Percentiles rank a stretch among this genome's conserved stretches.
phyloP scores from a whole-genome alignment of 1,140 invertebrate genomes.

The Diachasma alloeum region DNA sequence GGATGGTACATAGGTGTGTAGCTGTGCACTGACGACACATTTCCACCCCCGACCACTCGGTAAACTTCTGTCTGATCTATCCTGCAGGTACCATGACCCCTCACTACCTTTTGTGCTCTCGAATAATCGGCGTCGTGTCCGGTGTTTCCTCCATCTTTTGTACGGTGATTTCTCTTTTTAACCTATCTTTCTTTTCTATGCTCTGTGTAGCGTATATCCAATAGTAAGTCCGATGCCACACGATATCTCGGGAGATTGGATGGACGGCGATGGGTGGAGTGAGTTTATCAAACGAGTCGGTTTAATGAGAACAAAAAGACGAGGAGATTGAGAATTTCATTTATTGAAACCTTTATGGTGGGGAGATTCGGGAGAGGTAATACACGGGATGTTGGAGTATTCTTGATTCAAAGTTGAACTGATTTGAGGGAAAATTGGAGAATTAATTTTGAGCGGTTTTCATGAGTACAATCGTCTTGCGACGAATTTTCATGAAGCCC shows the following conservation, averaged over 20 bases:
- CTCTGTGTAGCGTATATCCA: not conserved
- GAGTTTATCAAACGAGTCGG: too few relatives aligned
- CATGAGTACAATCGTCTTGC: too few relatives aligned
- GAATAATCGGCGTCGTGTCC: conserved; percentile 29
- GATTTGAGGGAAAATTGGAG: too few relatives aligned
- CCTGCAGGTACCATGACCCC: conserved; percentile 22
- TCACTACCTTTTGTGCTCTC: conserved; percentile 33
- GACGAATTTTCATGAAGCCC: too few relatives aligned
- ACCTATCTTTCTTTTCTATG: not conserved
- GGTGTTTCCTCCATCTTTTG: conserved; percentile 25
- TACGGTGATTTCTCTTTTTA: conserved; percentile 3
- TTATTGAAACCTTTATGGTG: not conserved
- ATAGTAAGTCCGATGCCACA: not conserved
- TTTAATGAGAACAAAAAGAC: too few relatives aligned
- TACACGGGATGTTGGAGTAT: too few relatives aligned
- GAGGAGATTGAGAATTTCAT: not conserved
- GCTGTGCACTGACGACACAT: not conserved
- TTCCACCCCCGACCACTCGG: not conserved
- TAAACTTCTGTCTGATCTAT: conserved; percentile 30
- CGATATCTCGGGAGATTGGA: not conserved
- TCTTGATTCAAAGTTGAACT: too few relatives aligned
- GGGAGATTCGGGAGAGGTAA: too few relatives aligned
- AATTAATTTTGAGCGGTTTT: too few relatives aligned
- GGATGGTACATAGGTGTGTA: not conserved
- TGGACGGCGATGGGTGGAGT: not conserved